Conservation (phyloP, 2,113 vertebrate species). For the Sitta europaea region DNA sequence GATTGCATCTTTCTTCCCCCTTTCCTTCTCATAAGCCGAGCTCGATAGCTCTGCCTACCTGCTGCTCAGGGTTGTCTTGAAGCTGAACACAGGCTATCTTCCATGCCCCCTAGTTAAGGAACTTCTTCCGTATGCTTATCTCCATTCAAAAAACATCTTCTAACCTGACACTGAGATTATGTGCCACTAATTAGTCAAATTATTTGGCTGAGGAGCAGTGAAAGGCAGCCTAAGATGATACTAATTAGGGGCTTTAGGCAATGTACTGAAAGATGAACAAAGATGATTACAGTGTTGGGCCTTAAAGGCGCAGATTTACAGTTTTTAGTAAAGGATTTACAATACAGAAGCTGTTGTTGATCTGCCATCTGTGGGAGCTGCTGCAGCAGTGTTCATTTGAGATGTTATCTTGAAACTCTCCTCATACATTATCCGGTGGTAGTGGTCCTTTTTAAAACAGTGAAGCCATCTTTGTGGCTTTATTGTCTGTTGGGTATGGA, state of each 20-base stretch:
- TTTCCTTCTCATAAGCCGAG: background rate
- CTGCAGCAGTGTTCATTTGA: background rate
- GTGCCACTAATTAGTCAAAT: conserved; percentile 38
- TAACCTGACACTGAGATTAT: background rate
- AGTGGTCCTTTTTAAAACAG: background rate
- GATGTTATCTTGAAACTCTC: background rate
- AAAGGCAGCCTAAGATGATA: conserved; percentile 36
- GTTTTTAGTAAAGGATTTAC: conserved; percentile 42
- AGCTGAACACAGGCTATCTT: background rate
- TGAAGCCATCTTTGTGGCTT: background rate
- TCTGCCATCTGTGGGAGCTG: conserved; percentile 29
- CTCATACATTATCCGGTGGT: accelerated
- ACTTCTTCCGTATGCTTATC: background rate
- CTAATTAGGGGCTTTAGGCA: conserved; percentile 58
- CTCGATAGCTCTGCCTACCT: background rate
- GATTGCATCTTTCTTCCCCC: background rate
- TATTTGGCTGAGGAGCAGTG: conserved; percentile 21
- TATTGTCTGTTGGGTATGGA: background rate
- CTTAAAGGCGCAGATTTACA: conserved; percentile 35
- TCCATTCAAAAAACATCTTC: background rate
- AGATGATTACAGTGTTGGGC: conserved; percentile 38
- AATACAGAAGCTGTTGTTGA: conserved; percentile 4
- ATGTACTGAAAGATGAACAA: conserved; percentile 1
- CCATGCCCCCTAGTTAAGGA: background rate
- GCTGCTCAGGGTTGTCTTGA: background rate